Base-by-base conservation (phyloP, 1,140 invertebrate species). In the Drosophila bipectinata region DNA sequence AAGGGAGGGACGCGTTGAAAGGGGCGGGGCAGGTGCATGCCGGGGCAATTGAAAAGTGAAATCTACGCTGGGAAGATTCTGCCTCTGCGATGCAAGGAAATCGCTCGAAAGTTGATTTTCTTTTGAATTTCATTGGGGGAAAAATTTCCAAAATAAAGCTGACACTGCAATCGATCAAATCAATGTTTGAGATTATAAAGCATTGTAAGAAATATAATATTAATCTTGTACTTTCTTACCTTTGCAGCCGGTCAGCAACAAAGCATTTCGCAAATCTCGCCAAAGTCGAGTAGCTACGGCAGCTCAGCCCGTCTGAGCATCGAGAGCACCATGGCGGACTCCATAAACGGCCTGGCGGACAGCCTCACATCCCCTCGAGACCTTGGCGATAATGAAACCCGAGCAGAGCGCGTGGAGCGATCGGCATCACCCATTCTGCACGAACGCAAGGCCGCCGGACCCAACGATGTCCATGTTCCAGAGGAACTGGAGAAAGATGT, bases 231-330 rank as follows among this genome's bases (percentile, higher is more conserved):
- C 6, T 44, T 15, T 18, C 9, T n/a, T 34, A 44, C 26, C 0
- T 48, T 84, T 89, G 2, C 72, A 91, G 90, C 58, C 41, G 82
- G 67, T n/a, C 72, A 89, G 30, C 82, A 91, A 37, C 66, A 87
- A 37, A 69, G 62, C 57, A 77, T 92, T 58, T 92, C 91, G 34
- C 91, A 92, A 69, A 92, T 92, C 47, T 92, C 91, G 12, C 91
- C 91, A 37, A 92, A 92, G 39, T 92, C 91, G 2, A 87, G 78
- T 44, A 91, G 75, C 58, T 37, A 73, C 14, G 9, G 34, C 3
- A 67, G 30, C 7, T 48, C 57, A 1, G 53, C 21, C 55, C 51
- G 21, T 15, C 56, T 79, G 12, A 77, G 64, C 52, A 80, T 91
- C 6, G 83, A 91, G 62, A 87, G 84, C 45, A 88, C 90, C 71